Conservation (phyloP, 1,140 invertebrate species). For the Penaeus japonicus region DNA sequence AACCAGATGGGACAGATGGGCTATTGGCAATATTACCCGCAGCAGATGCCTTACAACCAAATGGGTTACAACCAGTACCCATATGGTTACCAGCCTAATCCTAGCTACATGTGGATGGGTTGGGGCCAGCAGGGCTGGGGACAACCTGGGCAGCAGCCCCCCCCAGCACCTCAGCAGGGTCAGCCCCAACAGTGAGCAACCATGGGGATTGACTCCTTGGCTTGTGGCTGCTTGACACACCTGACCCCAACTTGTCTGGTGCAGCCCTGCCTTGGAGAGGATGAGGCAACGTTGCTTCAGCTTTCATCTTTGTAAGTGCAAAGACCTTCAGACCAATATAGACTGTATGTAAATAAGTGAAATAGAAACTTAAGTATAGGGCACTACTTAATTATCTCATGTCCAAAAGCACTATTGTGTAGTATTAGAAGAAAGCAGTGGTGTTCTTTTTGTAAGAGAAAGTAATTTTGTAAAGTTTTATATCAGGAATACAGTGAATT, state of each 20-base stretch:
- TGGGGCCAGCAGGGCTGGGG: constrained; percentile 58
- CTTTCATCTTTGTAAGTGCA: constrained; percentile 54
- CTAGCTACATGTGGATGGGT: constrained; percentile 58
- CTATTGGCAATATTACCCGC: constrained; percentile 59
- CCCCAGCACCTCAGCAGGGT: constrained; percentile 44
- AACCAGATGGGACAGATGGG: constrained; percentile 57
- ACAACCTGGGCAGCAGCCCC: constrained; percentile 44
- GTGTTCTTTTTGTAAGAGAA: constrained; percentile 52
- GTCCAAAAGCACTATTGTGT: constrained; percentile 51
- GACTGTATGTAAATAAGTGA: constrained; percentile 48
- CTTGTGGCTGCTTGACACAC: not conserved
- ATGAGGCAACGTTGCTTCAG: constrained; percentile 20
- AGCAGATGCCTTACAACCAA: constrained; percentile 58
- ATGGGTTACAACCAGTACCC: constrained; percentile 54
- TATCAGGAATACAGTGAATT: constrained; percentile 54
- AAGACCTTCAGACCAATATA: constrained; percentile 50
- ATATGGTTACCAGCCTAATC: constrained; percentile 56
- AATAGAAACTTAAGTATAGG: constrained; percentile 35
- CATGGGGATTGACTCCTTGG: not conserved
- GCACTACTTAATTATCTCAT: constrained; percentile 51
- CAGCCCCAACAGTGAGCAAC: constrained; percentile 43
- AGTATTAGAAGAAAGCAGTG: constrained; percentile 39
- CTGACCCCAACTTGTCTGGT: not conserved
- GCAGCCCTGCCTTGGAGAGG: not conserved
- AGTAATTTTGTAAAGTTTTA: constrained; percentile 58